Conservation (phyloP, 2,113 vertebrate genomes). For the Poecilia latipinna region DNA sequence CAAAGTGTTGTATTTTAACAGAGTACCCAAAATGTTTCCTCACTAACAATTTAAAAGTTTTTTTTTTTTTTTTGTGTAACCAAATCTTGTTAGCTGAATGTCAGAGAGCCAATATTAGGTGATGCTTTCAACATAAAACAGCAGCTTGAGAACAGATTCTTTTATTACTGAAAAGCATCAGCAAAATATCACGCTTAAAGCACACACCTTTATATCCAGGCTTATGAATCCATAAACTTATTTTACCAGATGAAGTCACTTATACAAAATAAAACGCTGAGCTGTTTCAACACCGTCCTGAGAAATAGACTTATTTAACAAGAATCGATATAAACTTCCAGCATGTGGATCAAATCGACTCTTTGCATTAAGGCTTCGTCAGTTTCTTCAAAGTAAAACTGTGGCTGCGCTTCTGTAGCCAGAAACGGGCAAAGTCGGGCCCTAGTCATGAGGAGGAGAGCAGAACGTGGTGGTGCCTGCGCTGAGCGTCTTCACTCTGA, state of each 20-base stretch:
- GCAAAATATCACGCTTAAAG: not conserved
- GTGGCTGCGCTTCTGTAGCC: conserved; percentile 1
- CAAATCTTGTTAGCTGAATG: no score
- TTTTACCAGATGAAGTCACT: not conserved
- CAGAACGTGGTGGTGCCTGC: conserved; percentile 29
- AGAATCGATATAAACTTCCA: not conserved
- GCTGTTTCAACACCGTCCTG: not conserved
- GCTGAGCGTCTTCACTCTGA: conserved; percentile 47
- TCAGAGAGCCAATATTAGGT: no score
- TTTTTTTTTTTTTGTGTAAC: no score
- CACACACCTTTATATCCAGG: not conserved
- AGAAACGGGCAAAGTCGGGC: conserved; percentile 3
- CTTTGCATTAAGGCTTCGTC: not conserved
- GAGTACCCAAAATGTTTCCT: no score
- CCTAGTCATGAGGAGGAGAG: conserved; percentile 2
- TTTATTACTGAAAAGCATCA: not conserved
- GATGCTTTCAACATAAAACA: not conserved
- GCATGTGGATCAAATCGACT: not conserved
- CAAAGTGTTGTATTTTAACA: no score
- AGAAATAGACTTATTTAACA: not conserved
- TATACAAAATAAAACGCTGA: not conserved
- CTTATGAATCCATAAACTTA: not conserved
- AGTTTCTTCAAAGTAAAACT: not conserved
- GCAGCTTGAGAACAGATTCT: not conserved
- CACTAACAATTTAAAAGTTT: no score